Percentiles rank a stretch among this genome's conserved stretches.
phyloP scores from a whole-genome alignment of 2,888 invertebrate genomes.

The Drosophila neutralis region DNA sequence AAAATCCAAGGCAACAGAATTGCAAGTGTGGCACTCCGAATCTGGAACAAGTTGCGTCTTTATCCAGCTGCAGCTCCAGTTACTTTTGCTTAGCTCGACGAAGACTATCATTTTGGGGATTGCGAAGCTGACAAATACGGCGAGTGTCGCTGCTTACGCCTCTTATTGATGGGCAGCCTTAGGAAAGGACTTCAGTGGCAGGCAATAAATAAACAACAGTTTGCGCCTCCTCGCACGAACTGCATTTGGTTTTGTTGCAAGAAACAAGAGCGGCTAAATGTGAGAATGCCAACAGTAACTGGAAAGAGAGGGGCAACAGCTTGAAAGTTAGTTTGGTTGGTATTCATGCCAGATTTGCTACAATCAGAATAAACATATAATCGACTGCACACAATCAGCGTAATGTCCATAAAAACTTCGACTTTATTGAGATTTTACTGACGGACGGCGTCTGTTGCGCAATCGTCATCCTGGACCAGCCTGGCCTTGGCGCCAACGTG shows the following conservation, averaged over 20 bases:
- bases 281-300: not conserved
- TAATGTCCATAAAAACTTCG: conserved; percentile 53
- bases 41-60: conserved; percentile 21
- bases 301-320: conserved; percentile 1
- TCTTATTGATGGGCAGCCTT: conserved; percentile 72
- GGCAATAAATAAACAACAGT: conserved; percentile 61
- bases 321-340: conserved; percentile 47
- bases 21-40: conserved; percentile 33
- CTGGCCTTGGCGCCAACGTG: conserved; percentile 37
- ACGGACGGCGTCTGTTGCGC: conserved; percentile 41
- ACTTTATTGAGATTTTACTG: conserved; percentile 60
- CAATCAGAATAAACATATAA: conserved; percentile 58
- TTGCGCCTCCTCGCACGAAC: conserved; percentile 29
- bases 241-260: conserved; percentile 52
- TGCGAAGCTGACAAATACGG: conserved; percentile 65
- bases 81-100: conserved; percentile 28
- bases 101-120: conserved; percentile 56
- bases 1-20: conserved; percentile 42
- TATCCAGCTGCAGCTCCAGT: conserved; percentile 12
- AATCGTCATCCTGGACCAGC: conserved; percentile 38
- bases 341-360: conserved; percentile 51
- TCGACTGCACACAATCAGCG: conserved; percentile 42
- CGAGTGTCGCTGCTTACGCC: conserved; percentile 48
- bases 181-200: conserved; percentile 44
- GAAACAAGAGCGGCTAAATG: not conserved